These are phyloP conservation scores for Phymorhynchus buccinoides DNA, from an alignment of 1,140 invertebrate genomes.

Conservation along the genomic window DNA sequence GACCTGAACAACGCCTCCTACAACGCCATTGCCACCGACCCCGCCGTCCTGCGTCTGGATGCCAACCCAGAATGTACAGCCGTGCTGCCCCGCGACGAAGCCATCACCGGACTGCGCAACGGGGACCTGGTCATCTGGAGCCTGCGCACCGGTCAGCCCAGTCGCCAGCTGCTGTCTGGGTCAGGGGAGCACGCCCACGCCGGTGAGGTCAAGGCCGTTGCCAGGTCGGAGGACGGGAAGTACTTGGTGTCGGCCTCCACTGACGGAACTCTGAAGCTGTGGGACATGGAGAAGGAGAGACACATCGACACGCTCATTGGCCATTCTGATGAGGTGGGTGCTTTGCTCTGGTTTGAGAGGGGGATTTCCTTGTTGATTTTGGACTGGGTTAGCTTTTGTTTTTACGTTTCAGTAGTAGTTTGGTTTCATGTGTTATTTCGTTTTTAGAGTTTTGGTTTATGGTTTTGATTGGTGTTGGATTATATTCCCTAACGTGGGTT, in stretches of 20 bases:
- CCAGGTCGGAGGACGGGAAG: constrained; percentile 66
- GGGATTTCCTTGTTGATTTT: too few relatives aligned
- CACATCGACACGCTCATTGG: constrained; percentile 66
- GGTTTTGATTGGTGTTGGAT: too few relatives aligned
- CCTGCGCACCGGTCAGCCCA: constrained; percentile 65
- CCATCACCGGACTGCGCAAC: constrained; percentile 71
- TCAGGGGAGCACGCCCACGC: constrained; percentile 65
- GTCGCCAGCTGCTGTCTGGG: constrained; percentile 61
- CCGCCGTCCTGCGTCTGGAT: constrained; percentile 66
- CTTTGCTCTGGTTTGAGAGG: too few relatives aligned
- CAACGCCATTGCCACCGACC: constrained; percentile 63
- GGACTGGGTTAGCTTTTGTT: too few relatives aligned
- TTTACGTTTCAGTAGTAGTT: too few relatives aligned
- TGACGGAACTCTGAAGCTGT: constrained; percentile 71
- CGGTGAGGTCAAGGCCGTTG: constrained; percentile 68
- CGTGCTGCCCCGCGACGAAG: constrained; percentile 70
- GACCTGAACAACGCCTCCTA: constrained; percentile 68
- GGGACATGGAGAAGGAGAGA: constrained; percentile 69
- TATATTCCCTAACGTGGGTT: too few relatives aligned
- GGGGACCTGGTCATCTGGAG: constrained; percentile 73
- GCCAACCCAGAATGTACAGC: constrained; percentile 70
- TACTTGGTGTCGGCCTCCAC: constrained; percentile 71
- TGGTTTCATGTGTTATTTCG: too few relatives aligned
- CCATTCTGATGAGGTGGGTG: constrained; percentile 71
- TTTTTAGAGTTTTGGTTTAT: too few relatives aligned